Conservation (phyloP, 2,888 invertebrate species). For the Ophion ventricosus region DNA sequence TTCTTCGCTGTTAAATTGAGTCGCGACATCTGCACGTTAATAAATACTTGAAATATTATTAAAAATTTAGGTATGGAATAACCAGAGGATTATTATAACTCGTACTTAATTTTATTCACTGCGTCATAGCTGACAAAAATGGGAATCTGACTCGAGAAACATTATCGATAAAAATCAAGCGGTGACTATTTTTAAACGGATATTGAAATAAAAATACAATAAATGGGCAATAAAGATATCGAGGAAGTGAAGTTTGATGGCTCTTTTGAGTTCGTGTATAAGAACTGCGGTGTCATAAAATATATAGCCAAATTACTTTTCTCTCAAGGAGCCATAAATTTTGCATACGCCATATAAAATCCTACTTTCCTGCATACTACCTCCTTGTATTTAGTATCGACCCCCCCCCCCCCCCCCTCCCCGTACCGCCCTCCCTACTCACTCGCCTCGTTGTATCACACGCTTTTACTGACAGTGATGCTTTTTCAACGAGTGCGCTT, state of each 20-base stretch:
- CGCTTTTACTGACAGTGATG: not conserved
- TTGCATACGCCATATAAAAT: not conserved
- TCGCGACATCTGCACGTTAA: too few species aligned
- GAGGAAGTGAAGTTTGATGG: not conserved
- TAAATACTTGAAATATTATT: too few species aligned
- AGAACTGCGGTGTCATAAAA: conserved; percentile 1
- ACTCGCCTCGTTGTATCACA: not conserved
- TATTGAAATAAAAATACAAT: not conserved
- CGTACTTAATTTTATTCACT: too few species aligned
- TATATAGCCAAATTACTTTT: not conserved
- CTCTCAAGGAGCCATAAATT: not conserved
- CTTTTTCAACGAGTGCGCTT: conserved; percentile 19
- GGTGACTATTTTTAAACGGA: not conserved
- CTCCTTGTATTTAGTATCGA: conserved; percentile 33
- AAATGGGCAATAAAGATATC: not conserved
- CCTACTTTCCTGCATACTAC: conserved; percentile 6
- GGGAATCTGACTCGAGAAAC: too few species aligned
- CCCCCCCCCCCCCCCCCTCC: not conserved
- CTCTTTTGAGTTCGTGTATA: not conserved
- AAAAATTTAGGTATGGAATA: too few species aligned
- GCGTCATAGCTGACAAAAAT: too few species aligned
- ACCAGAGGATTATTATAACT: too few species aligned
- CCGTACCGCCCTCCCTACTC: too few species aligned
- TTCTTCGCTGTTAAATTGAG: too few species aligned
- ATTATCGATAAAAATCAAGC: too few species aligned